Evolutionary conservation across 2,888 invertebrate genomes (phyloP), one percentile per base, ranked within the genome.

Genomic region (Noctua janthina): DNA sequence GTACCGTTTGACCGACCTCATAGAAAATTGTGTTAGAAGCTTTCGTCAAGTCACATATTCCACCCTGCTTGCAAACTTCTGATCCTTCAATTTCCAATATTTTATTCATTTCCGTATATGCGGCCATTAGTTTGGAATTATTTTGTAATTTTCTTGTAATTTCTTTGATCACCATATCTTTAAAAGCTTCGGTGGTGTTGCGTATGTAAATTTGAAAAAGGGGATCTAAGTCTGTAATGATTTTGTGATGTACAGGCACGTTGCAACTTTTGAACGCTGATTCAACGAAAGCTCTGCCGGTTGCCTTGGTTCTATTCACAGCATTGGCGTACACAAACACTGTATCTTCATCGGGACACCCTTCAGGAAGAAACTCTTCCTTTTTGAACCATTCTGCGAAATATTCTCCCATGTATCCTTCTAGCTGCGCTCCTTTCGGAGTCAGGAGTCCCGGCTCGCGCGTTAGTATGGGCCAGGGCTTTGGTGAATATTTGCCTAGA

Each of bases 401-500:
- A 67, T 87, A 88, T 73, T 84, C 77, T 7, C 85, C 87, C 83
- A 89, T 84, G 23, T 82, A 80, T 29, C 80, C 74, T 78, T 87
- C 88, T 23, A 82, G 5, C n/a, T 59, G 35, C 17, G 69, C 75
- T 46, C 89, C 89, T 67, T 70, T 84, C 15, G 62, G 69, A 4
- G 88, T 89, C 67, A 88, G 69, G 15, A 56, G 4, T 67, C 82
- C 87, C 6, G 43, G 29, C 13, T 29, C 8, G 10, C 81, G 80
- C 23, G 35, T 10, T 29, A 0, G 46, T 43, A 15, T 35, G 1
- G 81, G 87, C 87, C 87, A 89, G n/a, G 39, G 29, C 20, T 82
- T 87, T 10, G 66, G 62, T 13, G 89, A 71, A 64, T 54, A 84
- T 76, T 46, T 81, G 1, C 4, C 15, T 10, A 76, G 15, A 0